These are phyloP conservation scores for Eidolon helvum DNA, from an alignment of 2,113 vertebrate genomes.

Conservation along the genomic window DNA sequence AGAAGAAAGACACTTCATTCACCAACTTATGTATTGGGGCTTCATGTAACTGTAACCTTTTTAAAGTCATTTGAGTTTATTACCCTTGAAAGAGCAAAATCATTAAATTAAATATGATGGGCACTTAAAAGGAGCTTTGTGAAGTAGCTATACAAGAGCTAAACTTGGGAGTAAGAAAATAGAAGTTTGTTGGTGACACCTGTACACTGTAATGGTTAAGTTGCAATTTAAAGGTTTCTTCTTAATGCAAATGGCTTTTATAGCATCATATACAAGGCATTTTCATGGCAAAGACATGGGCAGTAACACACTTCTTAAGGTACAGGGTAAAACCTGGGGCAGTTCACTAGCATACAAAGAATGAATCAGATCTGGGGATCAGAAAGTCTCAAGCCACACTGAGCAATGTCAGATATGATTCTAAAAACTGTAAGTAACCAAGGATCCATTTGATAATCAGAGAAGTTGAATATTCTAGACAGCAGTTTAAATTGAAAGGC, in stretches of 20 bases:
- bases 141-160: background rate
- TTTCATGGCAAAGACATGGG: background rate
- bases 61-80: background rate
- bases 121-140: background rate
- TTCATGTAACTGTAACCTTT: background rate
- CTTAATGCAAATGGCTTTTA: background rate
- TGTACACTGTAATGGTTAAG: background rate
- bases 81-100: conserved; percentile 17
- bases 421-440: background rate
- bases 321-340: background rate
- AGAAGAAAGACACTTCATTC: background rate
- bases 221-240: background rate
- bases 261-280: background rate
- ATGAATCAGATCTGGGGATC: background rate
- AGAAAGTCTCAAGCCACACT: background rate
- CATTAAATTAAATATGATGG: background rate
- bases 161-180: background rate
- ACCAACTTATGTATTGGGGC: background rate
- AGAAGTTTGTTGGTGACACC: no score
- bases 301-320: background rate
- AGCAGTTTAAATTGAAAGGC: background rate
- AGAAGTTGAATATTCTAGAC: background rate
- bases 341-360: background rate
- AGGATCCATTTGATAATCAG: background rate
- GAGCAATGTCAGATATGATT: background rate